phyloP scores from a whole-genome alignment of 2,888 invertebrate species.

The Hartigia nigra region DNA sequence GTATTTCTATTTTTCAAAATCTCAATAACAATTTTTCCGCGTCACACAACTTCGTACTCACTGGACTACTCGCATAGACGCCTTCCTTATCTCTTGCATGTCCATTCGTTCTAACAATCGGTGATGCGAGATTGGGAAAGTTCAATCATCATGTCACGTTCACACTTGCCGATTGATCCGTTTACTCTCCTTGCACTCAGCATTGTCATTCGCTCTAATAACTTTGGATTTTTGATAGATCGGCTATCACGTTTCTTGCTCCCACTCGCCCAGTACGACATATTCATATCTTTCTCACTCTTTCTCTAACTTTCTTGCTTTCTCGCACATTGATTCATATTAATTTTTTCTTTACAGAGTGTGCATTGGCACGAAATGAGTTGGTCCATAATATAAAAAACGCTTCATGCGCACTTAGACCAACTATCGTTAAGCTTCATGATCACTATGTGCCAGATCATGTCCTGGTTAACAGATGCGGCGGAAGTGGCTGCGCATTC shows the following conservation, averaged over 20 bases:
- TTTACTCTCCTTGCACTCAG: not conserved
- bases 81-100: not conserved
- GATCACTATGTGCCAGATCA: slow-evolving; percentile 22
- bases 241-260: not conserved
- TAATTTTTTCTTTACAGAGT: slow-evolving; percentile 12
- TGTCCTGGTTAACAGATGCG: slow-evolving; percentile 29
- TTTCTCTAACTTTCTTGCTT: not conserved
- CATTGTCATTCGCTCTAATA: no score
- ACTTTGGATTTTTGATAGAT: no score
- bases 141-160: not conserved
- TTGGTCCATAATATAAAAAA: slow-evolving; percentile 16
- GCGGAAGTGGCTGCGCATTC: slow-evolving; percentile 25
- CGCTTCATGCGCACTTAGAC: slow-evolving; percentile 24
- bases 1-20: not conserved
- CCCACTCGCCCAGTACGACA: not conserved
- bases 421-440: slow-evolving; percentile 23
- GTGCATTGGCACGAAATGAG: slow-evolving; percentile 10
- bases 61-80: not conserved
- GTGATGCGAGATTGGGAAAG: not conserved
- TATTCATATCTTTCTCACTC: not conserved
- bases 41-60: not conserved
- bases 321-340: not conserved
- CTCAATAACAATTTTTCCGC: not conserved
- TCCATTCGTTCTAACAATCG: not conserved
- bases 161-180: not conserved